phyloP scores from a whole-genome alignment of 2,113 vertebrate species.

The Gorsachius goisagi region DNA sequence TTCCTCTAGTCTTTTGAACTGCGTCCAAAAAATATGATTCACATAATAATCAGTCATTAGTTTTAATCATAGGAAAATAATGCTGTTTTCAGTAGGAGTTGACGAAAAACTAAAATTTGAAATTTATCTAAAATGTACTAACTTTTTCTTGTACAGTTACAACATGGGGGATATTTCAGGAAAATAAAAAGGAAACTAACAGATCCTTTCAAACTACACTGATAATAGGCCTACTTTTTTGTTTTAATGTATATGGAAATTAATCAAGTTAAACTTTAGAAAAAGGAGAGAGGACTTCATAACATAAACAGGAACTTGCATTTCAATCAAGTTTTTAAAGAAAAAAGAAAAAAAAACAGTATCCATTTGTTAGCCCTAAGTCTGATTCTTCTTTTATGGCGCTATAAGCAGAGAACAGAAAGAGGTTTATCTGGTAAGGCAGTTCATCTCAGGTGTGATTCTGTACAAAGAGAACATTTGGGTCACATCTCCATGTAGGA shows the following conservation, averaged over 20 bases:
- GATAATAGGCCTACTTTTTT: not conserved
- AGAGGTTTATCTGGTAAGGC: not conserved
- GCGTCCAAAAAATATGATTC: not conserved
- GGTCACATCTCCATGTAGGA: not conserved
- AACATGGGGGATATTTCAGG: not conserved
- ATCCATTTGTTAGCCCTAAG: not conserved
- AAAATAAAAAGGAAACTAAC: not conserved
- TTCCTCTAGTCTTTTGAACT: not conserved
- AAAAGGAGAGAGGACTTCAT: not conserved
- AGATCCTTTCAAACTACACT: not conserved
- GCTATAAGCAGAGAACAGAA: not conserved
- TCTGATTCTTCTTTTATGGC: not conserved
- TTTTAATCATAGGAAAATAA: not conserved
- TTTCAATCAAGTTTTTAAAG: not conserved
- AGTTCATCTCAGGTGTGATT: not conserved
- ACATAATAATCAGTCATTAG: not conserved
- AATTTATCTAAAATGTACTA: not conserved
- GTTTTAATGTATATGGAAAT: not conserved
- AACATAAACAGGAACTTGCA: not conserved
- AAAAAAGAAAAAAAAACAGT: not conserved
- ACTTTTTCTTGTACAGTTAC: not conserved
- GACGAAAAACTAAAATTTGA: not conserved
- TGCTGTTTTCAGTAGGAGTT: not conserved
- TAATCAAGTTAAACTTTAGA: not conserved
- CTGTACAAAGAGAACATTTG: not conserved